Percentiles rank a stretch among this genome's conserved stretches.
Conservation (phyloP, 1,140 invertebrate genomes). For the Melitaea cinxia region DNA sequence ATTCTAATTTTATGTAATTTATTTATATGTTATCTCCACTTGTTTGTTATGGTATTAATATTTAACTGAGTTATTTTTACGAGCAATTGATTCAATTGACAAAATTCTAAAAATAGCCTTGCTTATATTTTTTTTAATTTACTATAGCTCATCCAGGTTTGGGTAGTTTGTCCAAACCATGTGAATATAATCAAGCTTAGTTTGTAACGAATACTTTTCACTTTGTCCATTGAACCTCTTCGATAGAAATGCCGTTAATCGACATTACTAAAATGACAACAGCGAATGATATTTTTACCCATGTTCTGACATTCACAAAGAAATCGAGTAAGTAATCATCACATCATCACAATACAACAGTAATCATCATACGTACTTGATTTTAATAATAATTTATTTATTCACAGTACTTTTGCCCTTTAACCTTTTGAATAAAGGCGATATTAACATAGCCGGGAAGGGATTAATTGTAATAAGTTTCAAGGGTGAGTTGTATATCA, state of each 20-base stretch:
- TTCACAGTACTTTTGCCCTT: background rate
- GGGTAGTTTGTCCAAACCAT: background rate
- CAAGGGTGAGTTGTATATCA: background rate
- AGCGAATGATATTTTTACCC: background rate
- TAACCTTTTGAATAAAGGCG: background rate
- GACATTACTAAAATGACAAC: background rate
- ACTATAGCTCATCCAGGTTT: no score
- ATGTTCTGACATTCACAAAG: background rate
- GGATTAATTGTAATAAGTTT: constrained; percentile 8
- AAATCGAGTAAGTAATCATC: background rate
- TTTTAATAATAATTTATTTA: background rate
- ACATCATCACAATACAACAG: no score
- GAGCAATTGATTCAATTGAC: no score
- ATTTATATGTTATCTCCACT: no score
- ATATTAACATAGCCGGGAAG: background rate
- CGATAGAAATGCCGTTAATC: background rate
- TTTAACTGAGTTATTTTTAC: no score
- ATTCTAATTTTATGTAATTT: no score
- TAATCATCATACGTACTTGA: no score
- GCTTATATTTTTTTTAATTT: no score
- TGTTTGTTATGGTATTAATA: no score
- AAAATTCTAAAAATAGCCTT: no score
- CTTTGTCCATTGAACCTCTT: background rate
- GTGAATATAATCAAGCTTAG: background rate
- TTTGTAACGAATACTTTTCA: background rate